These are phyloP conservation scores for Lepidochrysops patricia DNA, from an alignment of 2,888 invertebrate genomes.

Conservation along the genomic window DNA sequence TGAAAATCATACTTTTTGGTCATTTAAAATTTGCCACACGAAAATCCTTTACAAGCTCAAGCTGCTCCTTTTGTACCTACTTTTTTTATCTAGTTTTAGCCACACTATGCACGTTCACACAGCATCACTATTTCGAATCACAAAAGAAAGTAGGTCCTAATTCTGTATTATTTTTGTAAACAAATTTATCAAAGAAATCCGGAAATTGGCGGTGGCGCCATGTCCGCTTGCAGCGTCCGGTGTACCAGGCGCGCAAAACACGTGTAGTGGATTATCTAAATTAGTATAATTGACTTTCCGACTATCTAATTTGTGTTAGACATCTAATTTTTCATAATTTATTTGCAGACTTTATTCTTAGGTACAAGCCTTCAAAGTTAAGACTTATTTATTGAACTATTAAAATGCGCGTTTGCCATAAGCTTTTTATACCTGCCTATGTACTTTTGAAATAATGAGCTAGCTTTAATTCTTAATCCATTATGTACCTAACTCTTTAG, in stretches of 20 bases:
- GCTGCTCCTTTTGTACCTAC: too few relatives aligned
- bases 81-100: not conserved
- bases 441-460: not conserved
- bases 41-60: too few relatives aligned
- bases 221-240: constrained; percentile 1
- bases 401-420: too few relatives aligned
- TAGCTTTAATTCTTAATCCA: not conserved
- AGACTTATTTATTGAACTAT: too few relatives aligned
- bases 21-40: too few relatives aligned
- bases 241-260: constrained; percentile 2
- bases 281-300: not conserved
- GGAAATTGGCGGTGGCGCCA: constrained; percentile 2
- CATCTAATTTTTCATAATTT: not conserved
- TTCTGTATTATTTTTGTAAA: too few relatives aligned
- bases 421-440: not conserved
- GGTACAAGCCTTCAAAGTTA: too few relatives aligned
- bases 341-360: too few relatives aligned
- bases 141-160: too few relatives aligned
- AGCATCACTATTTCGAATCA: not conserved
- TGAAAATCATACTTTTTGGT: too few relatives aligned
- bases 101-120: not conserved
- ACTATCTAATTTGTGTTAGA: not conserved
- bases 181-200: not conserved
- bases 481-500: too few relatives aligned
- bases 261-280: constrained; percentile 2